Percentiles rank a stretch among this genome's conserved stretches.
Conservation (phyloP, 1,140 invertebrate genomes). For the Macrostomum lignano region DNA sequence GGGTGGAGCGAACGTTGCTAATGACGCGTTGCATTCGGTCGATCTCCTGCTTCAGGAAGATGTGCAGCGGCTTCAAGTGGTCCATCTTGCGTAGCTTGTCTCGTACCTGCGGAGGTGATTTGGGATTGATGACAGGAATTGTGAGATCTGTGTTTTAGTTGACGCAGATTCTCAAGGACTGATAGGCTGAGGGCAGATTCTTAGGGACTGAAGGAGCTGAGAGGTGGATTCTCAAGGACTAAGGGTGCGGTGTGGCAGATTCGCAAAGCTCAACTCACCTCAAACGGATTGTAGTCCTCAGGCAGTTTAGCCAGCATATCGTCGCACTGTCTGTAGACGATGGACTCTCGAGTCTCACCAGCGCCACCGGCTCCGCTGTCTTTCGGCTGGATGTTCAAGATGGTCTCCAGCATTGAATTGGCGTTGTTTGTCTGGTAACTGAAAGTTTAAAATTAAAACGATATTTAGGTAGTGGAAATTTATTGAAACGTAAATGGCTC, state of each 20-base stretch:
- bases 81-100: conserved; percentile 26
- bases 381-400: conserved; percentile 75
- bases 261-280: conserved; percentile 30
- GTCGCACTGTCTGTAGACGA: conserved; percentile 62
- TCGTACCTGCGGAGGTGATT: no score
- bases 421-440: conserved; percentile 27
- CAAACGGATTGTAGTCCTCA: conserved; percentile 54
- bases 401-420: conserved; percentile 56
- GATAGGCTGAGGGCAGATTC: no score
- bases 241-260: conserved; percentile 44
- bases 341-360: conserved; percentile 52
- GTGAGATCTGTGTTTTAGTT: no score
- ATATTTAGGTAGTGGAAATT: no score
- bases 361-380: conserved; percentile 44
- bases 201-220: no score
- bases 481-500: no score
- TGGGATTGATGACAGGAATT: background rate
- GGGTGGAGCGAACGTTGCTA: conserved; percentile 41
- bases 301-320: conserved; percentile 79
- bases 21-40: conserved; percentile 68
- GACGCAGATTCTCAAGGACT: no score
- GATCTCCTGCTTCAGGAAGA: conserved; percentile 55
- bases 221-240: no score
- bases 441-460: no score
- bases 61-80: conserved; percentile 38